Conservation (phyloP, 1,140 invertebrate species). For the Adoxophyes honmai region DNA sequence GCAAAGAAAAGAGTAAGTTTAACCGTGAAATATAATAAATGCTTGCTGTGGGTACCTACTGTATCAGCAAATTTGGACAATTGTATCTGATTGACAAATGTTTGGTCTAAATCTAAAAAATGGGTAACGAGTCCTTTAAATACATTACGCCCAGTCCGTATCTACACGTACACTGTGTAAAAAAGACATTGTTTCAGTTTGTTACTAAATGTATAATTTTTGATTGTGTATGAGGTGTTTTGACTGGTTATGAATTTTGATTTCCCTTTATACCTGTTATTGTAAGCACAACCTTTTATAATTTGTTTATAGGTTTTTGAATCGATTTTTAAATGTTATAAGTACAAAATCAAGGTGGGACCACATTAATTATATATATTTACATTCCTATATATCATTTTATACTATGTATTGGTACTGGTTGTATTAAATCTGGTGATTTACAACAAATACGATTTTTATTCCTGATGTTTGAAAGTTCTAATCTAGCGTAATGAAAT, state of each 20-base stretch:
- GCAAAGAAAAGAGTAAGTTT: too few species aligned
- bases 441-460: background rate
- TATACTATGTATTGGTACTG: conserved; percentile 8
- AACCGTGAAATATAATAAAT: too few species aligned
- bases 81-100: too few species aligned
- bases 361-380: conserved; percentile 4
- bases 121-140: too few species aligned
- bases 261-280: background rate
- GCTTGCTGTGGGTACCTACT: too few species aligned
- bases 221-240: background rate
- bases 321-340: background rate
- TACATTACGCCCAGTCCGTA: too few species aligned
- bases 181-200: background rate
- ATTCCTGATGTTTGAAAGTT: background rate
- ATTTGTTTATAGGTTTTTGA: background rate
- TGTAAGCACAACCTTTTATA: conserved; percentile 1
- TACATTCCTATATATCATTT: conserved; percentile 15
- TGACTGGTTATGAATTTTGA: conserved; percentile 1
- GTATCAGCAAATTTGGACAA: too few species aligned
- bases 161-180: too few species aligned
- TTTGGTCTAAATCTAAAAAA: too few species aligned
- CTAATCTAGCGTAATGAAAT: too few species aligned
- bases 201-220: background rate
- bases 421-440: conserved; percentile 14
- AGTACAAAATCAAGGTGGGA: conserved; percentile 4